Evolutionary conservation across 2,113 vertebrate genomes (phyloP), one percentile per base, ranked within the genome.

Genomic region (Leucosticte australis): DNA sequence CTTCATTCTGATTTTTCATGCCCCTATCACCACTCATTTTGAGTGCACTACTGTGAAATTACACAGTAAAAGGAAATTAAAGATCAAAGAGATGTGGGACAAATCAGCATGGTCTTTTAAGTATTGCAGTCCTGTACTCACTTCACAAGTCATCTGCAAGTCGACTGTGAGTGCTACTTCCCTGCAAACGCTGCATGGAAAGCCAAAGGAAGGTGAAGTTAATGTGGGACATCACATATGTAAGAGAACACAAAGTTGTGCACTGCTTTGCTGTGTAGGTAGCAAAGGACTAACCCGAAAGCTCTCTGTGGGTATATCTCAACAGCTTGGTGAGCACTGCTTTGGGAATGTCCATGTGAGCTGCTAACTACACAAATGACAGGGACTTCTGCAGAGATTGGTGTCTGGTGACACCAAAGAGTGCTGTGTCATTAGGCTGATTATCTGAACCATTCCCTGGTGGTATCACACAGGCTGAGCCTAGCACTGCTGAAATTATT

Each of bases 41-140:
- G 70, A 93, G 44, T 47, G 47, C 17, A 26, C 3, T 31, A 13
- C 35, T 64, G 14, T 77, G 84, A 91, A 68, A 91, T 64, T 59
- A 71, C 7, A 2, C 17, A 81, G 52, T 26, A 35, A 84, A 79
- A 1, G 7, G 83, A 94, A 87, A 91, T 75, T 65, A 89, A 91
- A 84, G 73, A 91, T 87, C 41, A 89, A 94, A 82, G 83, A 90
- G 37, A 82, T 64, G 53, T 13, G n/a, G 81, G 13, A 87, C 4
- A 83, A 90, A 83, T 67, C 46, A 83, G 42, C 19, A 47, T 26
- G 49, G 17, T 70, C 56, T 78, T 89, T 41, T 44, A 86, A 75
- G 50, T 37, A 5, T 19, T 75, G 23, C 18, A 87, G 59, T 7
- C n/a, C 42, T 73, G 26, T 60, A 46, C 15, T 35, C 47, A 59